phyloP scores from a whole-genome alignment of 2,888 invertebrate species.

The Stenodema calcarata region DNA sequence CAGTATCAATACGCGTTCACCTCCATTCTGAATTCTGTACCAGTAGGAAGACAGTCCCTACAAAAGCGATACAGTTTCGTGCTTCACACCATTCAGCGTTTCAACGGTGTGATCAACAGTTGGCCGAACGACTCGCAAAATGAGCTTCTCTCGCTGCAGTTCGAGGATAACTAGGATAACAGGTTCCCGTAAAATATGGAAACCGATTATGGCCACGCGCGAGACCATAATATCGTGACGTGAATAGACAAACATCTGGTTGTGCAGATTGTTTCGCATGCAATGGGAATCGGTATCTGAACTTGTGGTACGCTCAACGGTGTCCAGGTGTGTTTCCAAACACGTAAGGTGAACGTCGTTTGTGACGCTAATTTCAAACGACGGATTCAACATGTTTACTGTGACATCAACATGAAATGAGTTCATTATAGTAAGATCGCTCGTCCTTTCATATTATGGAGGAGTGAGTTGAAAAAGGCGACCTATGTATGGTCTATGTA shows the following conservation, averaged over 20 bases:
- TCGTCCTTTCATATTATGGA: no score
- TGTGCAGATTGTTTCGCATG: background rate
- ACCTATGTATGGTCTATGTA: no score
- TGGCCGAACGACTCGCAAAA: background rate
- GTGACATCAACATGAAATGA: no score
- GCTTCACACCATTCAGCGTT: background rate
- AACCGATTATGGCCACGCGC: background rate
- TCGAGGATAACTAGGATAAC: background rate
- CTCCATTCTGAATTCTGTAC: background rate
- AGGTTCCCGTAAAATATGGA: background rate
- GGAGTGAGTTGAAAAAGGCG: no score
- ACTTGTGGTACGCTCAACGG: no score
- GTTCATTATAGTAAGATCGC: no score
- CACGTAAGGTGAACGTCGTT: no score
- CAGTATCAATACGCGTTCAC: background rate
- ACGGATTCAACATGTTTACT: no score
- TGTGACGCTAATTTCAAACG: no score
- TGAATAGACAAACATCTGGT: background rate
- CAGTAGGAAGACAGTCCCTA: background rate
- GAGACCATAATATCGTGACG: background rate
- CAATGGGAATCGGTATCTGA: background rate
- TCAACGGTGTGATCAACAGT: constrained; percentile 3
- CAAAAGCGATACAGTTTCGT: background rate
- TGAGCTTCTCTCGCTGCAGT: background rate
- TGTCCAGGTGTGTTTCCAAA: no score